Evolutionary conservation across 2,888 invertebrate species (phyloP).

Genomic region (Amiota minor): DNA sequence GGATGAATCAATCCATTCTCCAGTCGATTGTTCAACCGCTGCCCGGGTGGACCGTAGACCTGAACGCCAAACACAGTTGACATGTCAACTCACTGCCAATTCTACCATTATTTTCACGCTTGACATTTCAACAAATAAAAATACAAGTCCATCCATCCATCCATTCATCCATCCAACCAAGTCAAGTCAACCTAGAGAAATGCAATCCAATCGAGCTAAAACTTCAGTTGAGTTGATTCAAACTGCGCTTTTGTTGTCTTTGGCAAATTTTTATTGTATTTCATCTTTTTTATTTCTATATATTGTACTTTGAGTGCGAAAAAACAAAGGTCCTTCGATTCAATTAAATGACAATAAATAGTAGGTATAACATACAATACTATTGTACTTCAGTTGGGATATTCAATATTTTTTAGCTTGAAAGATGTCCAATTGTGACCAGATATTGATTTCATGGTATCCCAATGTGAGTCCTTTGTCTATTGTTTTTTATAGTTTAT

Average conservation of each 20-base stretch:
- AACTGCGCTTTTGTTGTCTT: constrained; percentile 53
- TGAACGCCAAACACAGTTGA: background rate
- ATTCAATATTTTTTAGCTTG: too few relatives aligned
- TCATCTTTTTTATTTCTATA: constrained; percentile 8
- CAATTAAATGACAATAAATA: constrained; percentile 35
- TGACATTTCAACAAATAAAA: constrained; percentile 31
- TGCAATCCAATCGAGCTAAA: too few relatives aligned
- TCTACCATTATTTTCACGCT: constrained; percentile 26
- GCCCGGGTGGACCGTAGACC: background rate
- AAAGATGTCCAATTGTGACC: too few relatives aligned
- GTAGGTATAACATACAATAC: constrained; percentile 26
- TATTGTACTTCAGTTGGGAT: background rate
- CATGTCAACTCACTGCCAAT: constrained; percentile 21
- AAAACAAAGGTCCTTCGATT: constrained; percentile 36
- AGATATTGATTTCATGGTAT: too few relatives aligned
- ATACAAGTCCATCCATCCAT: background rate
- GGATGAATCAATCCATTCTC: too few relatives aligned
- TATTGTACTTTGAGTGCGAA: constrained; percentile 30
- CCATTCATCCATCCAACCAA: background rate
- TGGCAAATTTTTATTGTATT: too few relatives aligned
- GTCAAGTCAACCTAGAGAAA: too few relatives aligned
- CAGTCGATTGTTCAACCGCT: background rate
- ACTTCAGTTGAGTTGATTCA: constrained; percentile 37
- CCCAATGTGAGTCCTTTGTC: too few relatives aligned
- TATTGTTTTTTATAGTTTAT: too few relatives aligned